phyloP scores from a whole-genome alignment of 2,113 vertebrate species.

The Heteronetta atricapilla region DNA sequence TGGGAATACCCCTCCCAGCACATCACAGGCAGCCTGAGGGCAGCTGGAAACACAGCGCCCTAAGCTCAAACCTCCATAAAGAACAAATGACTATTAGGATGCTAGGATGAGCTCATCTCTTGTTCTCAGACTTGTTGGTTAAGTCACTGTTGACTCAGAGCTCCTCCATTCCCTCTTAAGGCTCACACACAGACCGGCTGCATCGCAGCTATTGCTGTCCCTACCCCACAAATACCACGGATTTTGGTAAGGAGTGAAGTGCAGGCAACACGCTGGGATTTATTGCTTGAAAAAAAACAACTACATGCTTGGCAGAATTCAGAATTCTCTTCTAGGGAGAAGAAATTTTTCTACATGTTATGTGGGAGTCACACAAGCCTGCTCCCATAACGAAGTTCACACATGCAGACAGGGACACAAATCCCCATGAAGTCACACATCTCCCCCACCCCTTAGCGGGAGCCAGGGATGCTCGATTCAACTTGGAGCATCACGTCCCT shows the following conservation, averaged over 20 bases:
- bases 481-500: neutral
- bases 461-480: neutral
- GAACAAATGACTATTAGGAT: neutral
- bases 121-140: neutral
- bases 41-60: neutral
- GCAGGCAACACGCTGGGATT: neutral
- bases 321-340: neutral
- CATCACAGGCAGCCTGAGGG: neutral
- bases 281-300: neutral
- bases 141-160: neutral
- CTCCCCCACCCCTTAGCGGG: neutral
- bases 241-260: rapidly evolving
- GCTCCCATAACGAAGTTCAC: neutral
- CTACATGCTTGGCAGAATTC: neutral
- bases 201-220: neutral
- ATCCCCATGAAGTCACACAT: neutral
- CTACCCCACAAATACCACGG: neutral
- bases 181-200: neutral
- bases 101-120: neutral
- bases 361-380: neutral
- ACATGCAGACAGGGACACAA: neutral
- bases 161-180: neutral
- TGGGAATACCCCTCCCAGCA: rapidly evolving
- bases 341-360: neutral
- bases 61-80: neutral